Conservation (phyloP, 2,888 invertebrate genomes). For the Argynnis bischoffii region DNA sequence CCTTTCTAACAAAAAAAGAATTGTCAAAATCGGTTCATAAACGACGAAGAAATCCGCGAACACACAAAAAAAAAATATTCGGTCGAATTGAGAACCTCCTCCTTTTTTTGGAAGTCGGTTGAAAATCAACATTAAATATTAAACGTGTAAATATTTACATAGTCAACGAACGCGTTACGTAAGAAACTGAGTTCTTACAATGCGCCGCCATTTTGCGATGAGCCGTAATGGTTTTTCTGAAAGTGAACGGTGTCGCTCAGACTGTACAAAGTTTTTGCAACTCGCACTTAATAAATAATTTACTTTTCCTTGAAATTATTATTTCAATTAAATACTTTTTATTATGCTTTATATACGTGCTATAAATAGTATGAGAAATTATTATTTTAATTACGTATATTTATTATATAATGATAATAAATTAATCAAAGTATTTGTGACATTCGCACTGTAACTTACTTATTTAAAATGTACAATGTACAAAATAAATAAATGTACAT, state of each 20-base stretch:
- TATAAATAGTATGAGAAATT: neutral
- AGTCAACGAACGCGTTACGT: constrained; percentile 52
- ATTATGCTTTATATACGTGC: no score
- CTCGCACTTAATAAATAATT: constrained; percentile 7
- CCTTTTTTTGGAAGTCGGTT: no score
- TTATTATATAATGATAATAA: neutral
- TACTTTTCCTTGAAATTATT: constrained; percentile 10
- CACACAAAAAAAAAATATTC: no score
- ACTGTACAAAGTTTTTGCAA: constrained; percentile 15
- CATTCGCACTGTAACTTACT: neutral
- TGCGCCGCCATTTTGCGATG: constrained; percentile 70
- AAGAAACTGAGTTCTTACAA: constrained; percentile 51
- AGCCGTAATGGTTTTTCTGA: constrained; percentile 64
- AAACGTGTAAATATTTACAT: constrained; percentile 15
- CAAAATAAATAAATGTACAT: neutral
- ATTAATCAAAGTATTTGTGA: neutral
- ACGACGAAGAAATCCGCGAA: no score
- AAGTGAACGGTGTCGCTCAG: constrained; percentile 60
- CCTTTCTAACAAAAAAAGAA: no score
- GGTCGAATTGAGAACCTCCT: no score
- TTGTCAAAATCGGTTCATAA: no score
- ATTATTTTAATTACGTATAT: neutral
- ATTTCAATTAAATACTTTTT: no score
- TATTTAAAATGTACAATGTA: neutral
- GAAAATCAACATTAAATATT: neutral